Conservation (phyloP, 2,888 invertebrate species). For the Drosophila merina region DNA sequence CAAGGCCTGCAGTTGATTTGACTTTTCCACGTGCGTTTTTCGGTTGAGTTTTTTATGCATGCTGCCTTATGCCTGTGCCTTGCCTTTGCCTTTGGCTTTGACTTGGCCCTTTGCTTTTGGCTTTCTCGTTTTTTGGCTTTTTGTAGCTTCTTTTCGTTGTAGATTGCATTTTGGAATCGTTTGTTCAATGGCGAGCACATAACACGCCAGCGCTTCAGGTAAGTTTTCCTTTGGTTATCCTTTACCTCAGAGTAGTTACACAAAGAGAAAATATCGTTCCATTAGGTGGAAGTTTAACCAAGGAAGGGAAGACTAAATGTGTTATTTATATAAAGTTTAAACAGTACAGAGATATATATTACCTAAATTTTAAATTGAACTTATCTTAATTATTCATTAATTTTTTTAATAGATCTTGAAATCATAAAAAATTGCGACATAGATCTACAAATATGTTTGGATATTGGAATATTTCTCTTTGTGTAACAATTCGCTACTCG, state of each 20-base stretch:
- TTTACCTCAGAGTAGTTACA: neutral
- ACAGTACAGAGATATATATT: too few relatives aligned
- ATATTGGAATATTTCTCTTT: neutral
- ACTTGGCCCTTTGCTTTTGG: constrained; percentile 26
- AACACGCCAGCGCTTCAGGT: constrained; percentile 86
- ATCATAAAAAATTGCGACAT: too few relatives aligned
- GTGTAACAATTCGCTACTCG: constrained; percentile 18
- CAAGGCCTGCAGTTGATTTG: constrained; percentile 47
- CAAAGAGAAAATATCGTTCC: neutral
- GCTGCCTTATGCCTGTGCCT: constrained; percentile 44
- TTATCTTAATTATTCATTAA: too few relatives aligned
- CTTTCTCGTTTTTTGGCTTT: constrained; percentile 26
- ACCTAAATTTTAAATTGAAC: too few relatives aligned
- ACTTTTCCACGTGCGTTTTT: constrained; percentile 38
- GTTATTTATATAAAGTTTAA: too few relatives aligned
- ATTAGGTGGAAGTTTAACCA: neutral
- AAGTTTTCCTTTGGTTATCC: constrained; percentile 70
- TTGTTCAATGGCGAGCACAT: constrained; percentile 84
- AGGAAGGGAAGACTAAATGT: too few relatives aligned
- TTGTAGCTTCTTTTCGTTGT: constrained; percentile 85
- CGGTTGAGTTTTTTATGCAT: constrained; percentile 50
- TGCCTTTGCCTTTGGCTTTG: constrained; percentile 20
- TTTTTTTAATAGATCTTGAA: too few relatives aligned
- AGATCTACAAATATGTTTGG: too few relatives aligned
- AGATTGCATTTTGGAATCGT: constrained; percentile 88